A percentile compares a stretch with the other conserved stretches of the same genome.
These are phyloP conservation scores for Melipona beecheii DNA, from an alignment of 2,888 invertebrate genomes.

Conservation along the genomic window DNA sequence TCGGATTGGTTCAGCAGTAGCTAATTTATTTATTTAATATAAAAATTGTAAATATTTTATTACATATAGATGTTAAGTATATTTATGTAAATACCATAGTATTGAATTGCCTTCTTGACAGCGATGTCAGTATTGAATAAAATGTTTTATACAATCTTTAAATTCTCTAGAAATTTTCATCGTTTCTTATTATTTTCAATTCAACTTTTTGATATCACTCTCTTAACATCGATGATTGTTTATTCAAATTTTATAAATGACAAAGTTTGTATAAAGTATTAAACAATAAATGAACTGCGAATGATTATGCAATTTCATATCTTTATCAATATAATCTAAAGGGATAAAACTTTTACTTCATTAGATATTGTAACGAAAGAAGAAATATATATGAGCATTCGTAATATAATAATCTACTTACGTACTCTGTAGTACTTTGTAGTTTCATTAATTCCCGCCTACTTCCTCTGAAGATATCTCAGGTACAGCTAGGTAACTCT, in stretches of 20 bases:
- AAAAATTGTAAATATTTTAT: slow-evolving; percentile 56
- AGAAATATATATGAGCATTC: background rate
- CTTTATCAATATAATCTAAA: background rate
- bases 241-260: background rate
- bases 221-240: background rate
- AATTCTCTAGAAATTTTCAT: background rate
- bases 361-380: background rate
- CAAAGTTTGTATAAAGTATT: too few relatives aligned
- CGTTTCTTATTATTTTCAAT: too few relatives aligned
- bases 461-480: background rate
- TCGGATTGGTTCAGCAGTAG: slow-evolving; percentile 91
- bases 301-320: background rate
- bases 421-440: background rate
- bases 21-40: slow-evolving; percentile 67
- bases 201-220: background rate
- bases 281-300: background rate
- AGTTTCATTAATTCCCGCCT: background rate
- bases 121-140: slow-evolving; percentile 43
- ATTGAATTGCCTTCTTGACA: slow-evolving; percentile 47
- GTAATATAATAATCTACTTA: background rate
- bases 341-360: background rate
- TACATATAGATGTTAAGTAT: slow-evolving; percentile 30
- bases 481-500: background rate
- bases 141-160: slow-evolving; percentile 51
- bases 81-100: slow-evolving; percentile 56